phyloP scores from a whole-genome alignment of 1,140 invertebrate species.

The Meloidogyne exigua region DNA sequence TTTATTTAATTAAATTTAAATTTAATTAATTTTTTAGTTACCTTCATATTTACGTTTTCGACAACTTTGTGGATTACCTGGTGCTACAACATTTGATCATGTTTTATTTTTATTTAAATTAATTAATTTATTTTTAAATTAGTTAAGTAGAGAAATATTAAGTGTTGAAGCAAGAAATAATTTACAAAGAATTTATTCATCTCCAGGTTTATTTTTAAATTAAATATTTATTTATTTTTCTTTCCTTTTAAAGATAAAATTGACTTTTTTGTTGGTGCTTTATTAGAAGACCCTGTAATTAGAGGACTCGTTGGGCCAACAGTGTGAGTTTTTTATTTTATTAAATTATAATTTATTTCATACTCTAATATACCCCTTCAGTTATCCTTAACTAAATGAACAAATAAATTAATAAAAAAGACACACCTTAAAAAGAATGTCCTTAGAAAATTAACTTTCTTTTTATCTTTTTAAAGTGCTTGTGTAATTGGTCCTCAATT shows the following conservation, averaged over 20 bases:
- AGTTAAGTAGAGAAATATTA: constrained; percentile 60
- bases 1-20: background rate
- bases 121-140: background rate
- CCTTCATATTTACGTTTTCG: constrained; percentile 76
- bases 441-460: too few species aligned
- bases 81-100: constrained; percentile 73
- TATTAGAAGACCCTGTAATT: constrained; percentile 60
- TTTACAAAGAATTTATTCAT: constrained; percentile 48
- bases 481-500: constrained; percentile 96
- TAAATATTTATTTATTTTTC: background rate
- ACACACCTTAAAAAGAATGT: too few species aligned
- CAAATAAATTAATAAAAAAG: too few species aligned
- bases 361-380: too few species aligned
- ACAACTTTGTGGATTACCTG: constrained; percentile 73
- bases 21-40: constrained; percentile 46
- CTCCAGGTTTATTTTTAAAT: constrained; percentile 20
- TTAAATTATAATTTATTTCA: too few species aligned
- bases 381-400: too few species aligned
- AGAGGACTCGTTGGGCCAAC: constrained; percentile 69
- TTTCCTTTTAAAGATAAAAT: constrained; percentile 56
- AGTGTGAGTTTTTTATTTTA: constrained; percentile 68
- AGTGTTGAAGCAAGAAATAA: constrained; percentile 44
- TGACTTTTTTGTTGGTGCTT: constrained; percentile 60
- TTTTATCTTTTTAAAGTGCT: constrained; percentile 65
- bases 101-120: constrained; percentile 4